Evolutionary conservation across 1,140 invertebrate species (phyloP), one percentile per base, ranked within the genome.

Genomic region (Philotrypesis tridentata): DNA sequence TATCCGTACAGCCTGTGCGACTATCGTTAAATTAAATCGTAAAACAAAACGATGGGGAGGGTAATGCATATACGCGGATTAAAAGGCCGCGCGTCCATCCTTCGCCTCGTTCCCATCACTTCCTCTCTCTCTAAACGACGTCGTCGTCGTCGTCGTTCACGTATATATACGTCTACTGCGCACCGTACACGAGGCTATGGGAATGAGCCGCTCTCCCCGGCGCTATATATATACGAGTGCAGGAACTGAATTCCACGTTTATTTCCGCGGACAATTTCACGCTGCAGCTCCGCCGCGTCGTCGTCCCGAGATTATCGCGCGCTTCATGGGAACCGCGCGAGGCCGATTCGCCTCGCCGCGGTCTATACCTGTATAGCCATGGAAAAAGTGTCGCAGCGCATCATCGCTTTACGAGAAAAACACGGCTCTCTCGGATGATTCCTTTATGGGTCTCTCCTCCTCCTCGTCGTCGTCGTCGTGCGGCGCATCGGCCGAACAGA

Each of bases 211-310:
- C n/a, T n/a, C n/a, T n/a, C n/a, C n/a, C n/a, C n/a, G n/a, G n/a
- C n/a, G n/a, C n/a, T n/a, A n/a, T n/a, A n/a, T n/a, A n/a, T n/a
- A 23, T 2, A 21, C 23, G 2, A 6, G 48, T 8, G 3, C 8
- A 48, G 63, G 37, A 67, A 67, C 17, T 27, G 72, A 80, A 74
- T 43, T 68, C 79, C 63, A 74, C 37, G 27, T 48, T n/a, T 65
- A 74, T 80, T 80, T 73, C 79, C 79, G 33, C 71, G 70, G 71
- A 14, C 72, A 79, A 79, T 79, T 79, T 73, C 55, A 48, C 71
- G 79, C 4, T 67, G 71, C 67, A 23, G n/a, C 5, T 11, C 21
- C 48, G 75, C 74, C 60, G 31, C 33, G 9, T n/a, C 1, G 48
- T 55, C 3, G 48, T 55, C 48, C 17, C 21, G 48, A 55, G 48